These are phyloP conservation scores for Tyrannus savana DNA, from an alignment of 2,113 vertebrate genomes.

Conservation along the genomic window DNA sequence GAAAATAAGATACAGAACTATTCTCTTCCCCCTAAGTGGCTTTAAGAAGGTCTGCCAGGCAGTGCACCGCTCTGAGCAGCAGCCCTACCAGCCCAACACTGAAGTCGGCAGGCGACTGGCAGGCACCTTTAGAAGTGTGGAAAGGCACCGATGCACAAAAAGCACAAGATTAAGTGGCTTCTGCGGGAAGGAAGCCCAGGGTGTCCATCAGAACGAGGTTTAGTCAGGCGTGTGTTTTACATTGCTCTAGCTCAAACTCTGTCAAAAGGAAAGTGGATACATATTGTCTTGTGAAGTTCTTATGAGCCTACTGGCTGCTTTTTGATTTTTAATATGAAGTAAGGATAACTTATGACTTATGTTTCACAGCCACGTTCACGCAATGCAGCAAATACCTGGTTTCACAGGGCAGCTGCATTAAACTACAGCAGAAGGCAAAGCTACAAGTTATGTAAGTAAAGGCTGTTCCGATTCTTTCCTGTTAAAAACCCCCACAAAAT, in stretches of 20 bases:
- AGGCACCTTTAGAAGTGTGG: fast-evolving
- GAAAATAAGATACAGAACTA: not conserved
- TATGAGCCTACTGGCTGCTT: not conserved
- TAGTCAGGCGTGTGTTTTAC: not conserved
- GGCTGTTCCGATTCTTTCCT: not conserved
- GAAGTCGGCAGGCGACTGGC: fast-evolving
- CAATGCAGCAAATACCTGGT: not conserved
- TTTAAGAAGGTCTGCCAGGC: not conserved
- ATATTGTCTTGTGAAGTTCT: not conserved
- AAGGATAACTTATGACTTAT: not conserved
- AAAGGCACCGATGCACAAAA: not conserved
- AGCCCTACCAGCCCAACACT: not conserved
- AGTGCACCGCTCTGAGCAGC: fast-evolving
- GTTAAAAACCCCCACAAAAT: not conserved
- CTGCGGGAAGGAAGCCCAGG: not conserved
- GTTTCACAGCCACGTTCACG: fast-evolving
- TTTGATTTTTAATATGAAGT: not conserved
- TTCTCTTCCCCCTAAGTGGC: not conserved
- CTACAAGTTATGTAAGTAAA: not conserved
- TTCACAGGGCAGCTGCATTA: not conserved
- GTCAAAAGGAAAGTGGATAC: not conserved
- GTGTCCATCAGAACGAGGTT: not conserved
- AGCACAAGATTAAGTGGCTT: not conserved
- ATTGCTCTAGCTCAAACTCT: not conserved
- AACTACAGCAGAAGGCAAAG: not conserved